phyloP scores from a whole-genome alignment of 2,888 invertebrate genomes.

The Volucella zonaria region DNA sequence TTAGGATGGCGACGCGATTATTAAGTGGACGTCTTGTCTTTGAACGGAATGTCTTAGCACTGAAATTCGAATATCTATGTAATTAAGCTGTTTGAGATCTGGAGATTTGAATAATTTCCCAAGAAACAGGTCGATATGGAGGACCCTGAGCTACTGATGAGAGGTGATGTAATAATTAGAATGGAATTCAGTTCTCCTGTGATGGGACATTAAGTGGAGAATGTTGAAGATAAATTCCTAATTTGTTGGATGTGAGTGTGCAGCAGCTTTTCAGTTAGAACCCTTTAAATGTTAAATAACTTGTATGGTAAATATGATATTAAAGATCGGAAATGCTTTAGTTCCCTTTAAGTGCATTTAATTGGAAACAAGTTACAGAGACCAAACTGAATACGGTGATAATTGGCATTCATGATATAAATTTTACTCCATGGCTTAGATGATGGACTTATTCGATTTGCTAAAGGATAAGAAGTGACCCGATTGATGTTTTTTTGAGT shows the following conservation, averaged over 20 bases:
- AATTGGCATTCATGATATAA: too few species aligned
- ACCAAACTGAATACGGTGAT: too few species aligned
- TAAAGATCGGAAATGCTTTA: too few species aligned
- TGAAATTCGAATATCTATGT: constrained; percentile 46
- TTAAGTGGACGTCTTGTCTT: constrained; percentile 47
- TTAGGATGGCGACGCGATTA: constrained; percentile 42
- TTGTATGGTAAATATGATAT: too few species aligned
- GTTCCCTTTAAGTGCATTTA: too few species aligned
- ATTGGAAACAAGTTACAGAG: too few species aligned
- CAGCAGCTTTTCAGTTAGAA: neutral
- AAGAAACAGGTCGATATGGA: constrained; percentile 21
- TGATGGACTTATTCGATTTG: too few species aligned
- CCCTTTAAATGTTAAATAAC: too few species aligned
- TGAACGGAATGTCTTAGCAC: constrained; percentile 26
- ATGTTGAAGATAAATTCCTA: neutral
- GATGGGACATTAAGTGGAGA: neutral
- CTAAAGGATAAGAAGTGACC: too few species aligned
- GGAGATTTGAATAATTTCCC: constrained; percentile 38
- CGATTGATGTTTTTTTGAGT: too few species aligned
- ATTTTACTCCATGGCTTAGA: too few species aligned
- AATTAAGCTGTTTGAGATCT: constrained; percentile 25
- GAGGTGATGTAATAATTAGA: neutral
- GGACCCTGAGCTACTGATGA: neutral
- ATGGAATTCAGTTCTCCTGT: constrained; percentile 9
- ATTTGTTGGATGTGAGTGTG: neutral